Percentiles rank a stretch among this genome's conserved stretches.
Evolutionary conservation across 2,113 vertebrate species (phyloP).

Genomic region (Lycocorax pyrrhopterus): DNA sequence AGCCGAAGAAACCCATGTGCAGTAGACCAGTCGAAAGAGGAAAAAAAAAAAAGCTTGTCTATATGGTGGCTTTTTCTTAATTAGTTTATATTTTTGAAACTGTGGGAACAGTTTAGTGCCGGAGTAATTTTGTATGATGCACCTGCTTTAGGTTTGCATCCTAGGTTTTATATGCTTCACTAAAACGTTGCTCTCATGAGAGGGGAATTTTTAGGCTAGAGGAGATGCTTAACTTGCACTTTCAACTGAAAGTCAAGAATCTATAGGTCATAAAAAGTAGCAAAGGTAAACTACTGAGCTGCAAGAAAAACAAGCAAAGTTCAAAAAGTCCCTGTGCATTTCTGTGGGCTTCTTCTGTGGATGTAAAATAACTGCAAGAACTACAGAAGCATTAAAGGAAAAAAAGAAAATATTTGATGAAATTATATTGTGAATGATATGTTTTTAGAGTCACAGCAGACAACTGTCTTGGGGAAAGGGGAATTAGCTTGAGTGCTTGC

Average conservation of each 20-base stretch:
- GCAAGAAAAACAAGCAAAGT: background rate
- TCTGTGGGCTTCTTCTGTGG: background rate
- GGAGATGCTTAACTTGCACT: background rate
- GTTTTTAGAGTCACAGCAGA: background rate
- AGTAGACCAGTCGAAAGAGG: background rate
- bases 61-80: background rate
- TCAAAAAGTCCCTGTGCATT: background rate
- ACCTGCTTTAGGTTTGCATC: background rate
- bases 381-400: background rate
- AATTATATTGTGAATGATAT: background rate
- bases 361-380: background rate
- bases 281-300: background rate
- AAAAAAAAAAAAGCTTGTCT: background rate
- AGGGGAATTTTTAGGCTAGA: background rate
- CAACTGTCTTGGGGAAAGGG: background rate
- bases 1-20: background rate
- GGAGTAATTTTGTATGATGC: background rate
- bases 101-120: background rate
- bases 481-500: background rate
- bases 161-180: background rate
- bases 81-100: background rate
- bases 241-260: background rate
- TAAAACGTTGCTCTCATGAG: background rate
- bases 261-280: background rate
- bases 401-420: background rate